Conservation (phyloP, 2,797 vertebrate genomes). For the Limnodromus scolopaceus region DNA sequence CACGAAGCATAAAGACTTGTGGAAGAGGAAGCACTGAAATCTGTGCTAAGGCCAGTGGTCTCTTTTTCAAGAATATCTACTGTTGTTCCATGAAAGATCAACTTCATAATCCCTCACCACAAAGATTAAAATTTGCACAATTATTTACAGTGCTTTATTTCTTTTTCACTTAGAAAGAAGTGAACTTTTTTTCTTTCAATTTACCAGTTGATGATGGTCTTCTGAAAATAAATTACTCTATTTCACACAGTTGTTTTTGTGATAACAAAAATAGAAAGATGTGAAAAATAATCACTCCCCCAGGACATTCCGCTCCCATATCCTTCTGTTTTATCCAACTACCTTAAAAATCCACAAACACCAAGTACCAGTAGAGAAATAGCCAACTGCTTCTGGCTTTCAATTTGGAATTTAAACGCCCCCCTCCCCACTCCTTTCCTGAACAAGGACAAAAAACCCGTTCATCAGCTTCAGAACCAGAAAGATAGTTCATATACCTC, state of each 20-base stretch:
- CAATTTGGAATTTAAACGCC: neutral
- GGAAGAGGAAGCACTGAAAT: neutral
- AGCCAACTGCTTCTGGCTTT: neutral
- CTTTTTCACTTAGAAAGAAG: neutral
- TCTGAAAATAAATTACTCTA: neutral
- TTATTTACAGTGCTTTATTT: neutral
- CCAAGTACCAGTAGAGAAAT: neutral
- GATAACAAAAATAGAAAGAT: neutral
- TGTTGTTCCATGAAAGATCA: neutral
- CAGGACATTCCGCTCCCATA: neutral
- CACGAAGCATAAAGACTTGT: neutral
- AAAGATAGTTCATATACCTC: constrained; percentile 79
- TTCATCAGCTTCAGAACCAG: neutral
- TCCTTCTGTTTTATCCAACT: neutral
- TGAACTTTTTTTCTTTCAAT: neutral
- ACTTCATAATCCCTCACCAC: neutral
- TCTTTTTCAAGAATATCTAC: neutral
- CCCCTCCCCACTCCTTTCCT: neutral
- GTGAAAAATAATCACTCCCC: neutral
- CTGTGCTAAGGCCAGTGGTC: neutral
- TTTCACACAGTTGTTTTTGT: neutral
- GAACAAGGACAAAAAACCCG: neutral
- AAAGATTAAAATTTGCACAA: neutral
- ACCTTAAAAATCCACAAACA: neutral
- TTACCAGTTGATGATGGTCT: neutral